These are phyloP conservation scores for Pitangus sulphuratus DNA, from an alignment of 2,797 vertebrate species.

Conservation along the genomic window DNA sequence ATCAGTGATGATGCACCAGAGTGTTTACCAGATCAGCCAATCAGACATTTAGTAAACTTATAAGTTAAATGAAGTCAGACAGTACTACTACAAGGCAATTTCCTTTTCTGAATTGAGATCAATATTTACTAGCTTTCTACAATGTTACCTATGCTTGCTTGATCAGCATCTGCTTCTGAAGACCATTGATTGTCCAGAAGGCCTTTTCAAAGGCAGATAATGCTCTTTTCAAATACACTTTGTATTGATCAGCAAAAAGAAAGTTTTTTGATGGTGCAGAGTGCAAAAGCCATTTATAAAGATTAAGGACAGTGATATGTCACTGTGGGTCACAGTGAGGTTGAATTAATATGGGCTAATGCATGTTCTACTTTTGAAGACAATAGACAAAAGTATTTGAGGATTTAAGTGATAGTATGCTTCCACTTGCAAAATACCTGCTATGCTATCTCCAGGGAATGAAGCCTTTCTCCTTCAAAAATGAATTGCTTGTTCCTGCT, in stretches of 20 bases:
- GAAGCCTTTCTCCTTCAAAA: slow-evolving; percentile 28
- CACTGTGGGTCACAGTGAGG: not conserved
- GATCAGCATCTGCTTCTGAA: slow-evolving; percentile 85
- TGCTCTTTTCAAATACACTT: slow-evolving; percentile 82
- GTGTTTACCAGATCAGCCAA: not conserved
- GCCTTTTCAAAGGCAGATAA: slow-evolving; percentile 81
- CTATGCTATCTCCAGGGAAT: not conserved
- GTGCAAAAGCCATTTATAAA: slow-evolving; percentile 71
- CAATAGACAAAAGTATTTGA: slow-evolving; percentile 42
- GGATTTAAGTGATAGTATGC: slow-evolving; percentile 39
- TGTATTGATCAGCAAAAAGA: slow-evolving; percentile 83
- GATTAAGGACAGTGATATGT: slow-evolving; percentile 57
- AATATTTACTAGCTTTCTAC: slow-evolving; percentile 81
- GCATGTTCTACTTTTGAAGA: slow-evolving; percentile 59
- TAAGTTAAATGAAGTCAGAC: slow-evolving; percentile 24
- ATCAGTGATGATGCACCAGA: not conserved
- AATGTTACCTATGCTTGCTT: slow-evolving; percentile 76
- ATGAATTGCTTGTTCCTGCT: not conserved
- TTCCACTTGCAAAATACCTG: slow-evolving; percentile 50
- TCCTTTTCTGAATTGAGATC: slow-evolving; percentile 79
- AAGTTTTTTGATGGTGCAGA: slow-evolving; percentile 70
- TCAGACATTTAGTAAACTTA: not conserved
- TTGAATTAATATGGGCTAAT: slow-evolving; percentile 68
- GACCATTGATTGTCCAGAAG: slow-evolving; percentile 82
- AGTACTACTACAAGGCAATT: slow-evolving; percentile 67